Conservation (phyloP, 2,888 invertebrate species). For the Cosmia trapezina region DNA sequence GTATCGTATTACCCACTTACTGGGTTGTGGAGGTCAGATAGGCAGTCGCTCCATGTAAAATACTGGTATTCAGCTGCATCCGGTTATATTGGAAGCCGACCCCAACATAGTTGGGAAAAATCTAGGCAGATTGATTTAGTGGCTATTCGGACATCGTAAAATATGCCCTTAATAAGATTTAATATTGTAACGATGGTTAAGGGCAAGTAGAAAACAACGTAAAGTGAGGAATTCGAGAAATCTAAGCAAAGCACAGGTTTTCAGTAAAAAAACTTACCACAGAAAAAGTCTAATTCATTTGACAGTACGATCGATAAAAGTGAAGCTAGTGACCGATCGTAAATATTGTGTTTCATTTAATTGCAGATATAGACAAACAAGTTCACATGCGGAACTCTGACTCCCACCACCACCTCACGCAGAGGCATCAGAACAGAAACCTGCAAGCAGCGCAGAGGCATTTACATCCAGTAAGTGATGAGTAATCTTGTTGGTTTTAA, state of each 20-base stretch:
- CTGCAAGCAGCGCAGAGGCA: conserved; percentile 85
- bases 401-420: conserved; percentile 81
- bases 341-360: neutral
- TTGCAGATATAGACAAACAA: conserved; percentile 86
- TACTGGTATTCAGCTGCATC: no score
- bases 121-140: no score
- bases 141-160: no score
- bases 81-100: no score
- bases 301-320: neutral
- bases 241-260: neutral
- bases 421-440: conserved; percentile 81
- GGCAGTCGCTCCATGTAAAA: no score
- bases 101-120: no score
- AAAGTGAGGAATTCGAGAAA: neutral
- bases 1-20: no score
- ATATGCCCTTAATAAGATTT: no score
- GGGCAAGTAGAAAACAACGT: neutral
- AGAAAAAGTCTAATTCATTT: neutral
- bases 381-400: conserved; percentile 84
- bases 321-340: neutral
- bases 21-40: no score
- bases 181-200: no score
- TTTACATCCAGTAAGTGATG: conserved; percentile 80
- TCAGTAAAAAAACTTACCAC: neutral
- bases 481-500: neutral